Evolutionary conservation across 2,797 vertebrate species (phyloP), one percentile per base, ranked within the genome.

Genomic region (Myripristis murdjan): DNA sequence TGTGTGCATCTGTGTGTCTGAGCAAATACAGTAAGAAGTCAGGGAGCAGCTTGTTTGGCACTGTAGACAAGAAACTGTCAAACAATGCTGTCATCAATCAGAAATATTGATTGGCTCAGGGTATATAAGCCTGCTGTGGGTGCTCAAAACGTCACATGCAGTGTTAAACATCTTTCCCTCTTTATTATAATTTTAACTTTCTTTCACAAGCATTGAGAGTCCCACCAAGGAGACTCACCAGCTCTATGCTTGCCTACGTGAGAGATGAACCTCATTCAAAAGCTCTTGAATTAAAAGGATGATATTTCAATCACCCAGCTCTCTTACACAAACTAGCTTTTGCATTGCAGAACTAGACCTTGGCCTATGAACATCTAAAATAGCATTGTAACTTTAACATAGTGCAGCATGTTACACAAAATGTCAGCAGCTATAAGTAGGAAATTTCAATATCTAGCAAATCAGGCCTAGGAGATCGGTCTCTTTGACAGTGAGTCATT

Each of bases 401-500:
- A 18, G 54, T 51, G 20, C 31, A 48, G 61, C 15, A 24, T 64
- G 26, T 66, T 55, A 52, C 24, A 56, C 26, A 73, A 70, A 66
- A 67, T 58, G 54, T 60, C 58, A 69, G 20, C 69, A 57, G 51
- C 54, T 64, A 33, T 39, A 74, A 51, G 57, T 48, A 47, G 39
- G 43, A 8, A 33, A 54, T n/a, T 20, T 16, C 5, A 12, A 57
- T 60, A 60, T 71, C 5, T 53, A 9, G 47, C 46, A 64, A n/a
- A 71, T 67, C 60, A 64, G 24, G 37, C 11, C 26, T 5, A 16
- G 37, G 31, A 70, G 33, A 77, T 81, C 60, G 77, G 16, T 77
- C 57, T 41, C 10, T 73, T 37, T 72, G 66, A 24, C 31, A 51
- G 70, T 82, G 82, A 88, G 71, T 87, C 89, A 88, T 76, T 83